Base-by-base conservation (phyloP, 2,113 vertebrate species). In the Psammodynastes pulverulentus region DNA sequence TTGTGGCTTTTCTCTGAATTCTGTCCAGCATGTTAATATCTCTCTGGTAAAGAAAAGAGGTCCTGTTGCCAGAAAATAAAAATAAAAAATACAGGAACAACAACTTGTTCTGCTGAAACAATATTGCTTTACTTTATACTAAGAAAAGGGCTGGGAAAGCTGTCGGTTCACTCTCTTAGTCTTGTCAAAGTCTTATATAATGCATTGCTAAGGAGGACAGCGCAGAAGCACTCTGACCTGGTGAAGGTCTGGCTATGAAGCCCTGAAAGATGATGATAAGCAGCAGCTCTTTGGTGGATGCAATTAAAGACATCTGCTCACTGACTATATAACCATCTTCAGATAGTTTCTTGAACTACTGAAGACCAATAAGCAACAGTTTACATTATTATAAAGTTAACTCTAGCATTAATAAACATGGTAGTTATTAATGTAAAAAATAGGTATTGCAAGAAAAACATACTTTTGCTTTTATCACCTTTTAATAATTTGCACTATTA, bases 1-100 rank as follows among this genome's bases (percentile, higher is more conserved):
- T 92, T 93, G 88, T 94, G 91, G 92, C 89, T 95, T 90, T 79
- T 93, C 94, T 95, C 92, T 96, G 94, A 95, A 91, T 58, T 89
- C 46, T 86, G 79, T 94, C 95, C 95, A 96, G 92, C 43, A 87
- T 94, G 93, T 95, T 94, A 95, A 93, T 91, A 86, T 88, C 0
- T 0, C 86, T 95, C 86, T 94, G 0, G 0, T 86, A 0, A 0
- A 94, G 90, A 86, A n/a, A 91, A 86, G 93, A 84, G 93, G 91
- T 91, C 93, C 93, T 88, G 1, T 0, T 92, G 88, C 87, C 0
- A 0, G 56, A 91, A 93, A 79, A 79, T 79, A 43, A 79, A 79
- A 79, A 79, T 21, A 79, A 79, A 79, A 79, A 93, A 93, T 92
- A 93, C 49, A 10, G 26, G 84, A 91, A 93, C 84, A 92, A 92